Base-by-base conservation (phyloP, 2,113 vertebrate genomes). In the Sylvietta virens region DNA sequence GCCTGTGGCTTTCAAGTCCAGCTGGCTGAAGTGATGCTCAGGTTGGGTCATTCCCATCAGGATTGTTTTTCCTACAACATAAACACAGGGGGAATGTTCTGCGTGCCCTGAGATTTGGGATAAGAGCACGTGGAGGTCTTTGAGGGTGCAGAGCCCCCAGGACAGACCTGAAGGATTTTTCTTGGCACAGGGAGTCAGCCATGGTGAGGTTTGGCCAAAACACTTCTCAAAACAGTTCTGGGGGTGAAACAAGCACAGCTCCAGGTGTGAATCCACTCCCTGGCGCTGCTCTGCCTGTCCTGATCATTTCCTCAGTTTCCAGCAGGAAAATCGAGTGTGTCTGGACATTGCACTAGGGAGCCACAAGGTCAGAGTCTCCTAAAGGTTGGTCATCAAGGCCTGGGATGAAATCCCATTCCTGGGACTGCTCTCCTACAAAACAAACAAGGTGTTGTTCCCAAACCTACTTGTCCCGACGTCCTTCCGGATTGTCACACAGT, bases 401-500 rank as follows among this genome's bases (percentile, higher is more conserved):
- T 42, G 22, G 74, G 67, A 26, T 58, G 40, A 67, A 72, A 88
- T 35, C 58, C 56, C 47, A 2, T 64, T 76, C 53, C 53, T 86
- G 40, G 67, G 45, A 2, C 50, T 51, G 35, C 14, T 54, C 9
- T 58, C 61, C 62, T 31, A 21, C 12, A 24, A n/a, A 23, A 40
- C 40, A 69, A 87, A 27, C 23, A 19, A 79, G 53, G 62, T 26
- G 42, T 1, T 65, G 44, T 33, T 85, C 54, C 73, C 79, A 57
- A 82, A 93, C 74, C 0, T 92, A 97, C 95, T 60, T 45, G 88
- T 86, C 45, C 80, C 76, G 1, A 64, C 1, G 4, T 67, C 66
- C 44, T 86, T 65, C 35, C 6, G 35, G 60, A 95, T 0, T 31
- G 95, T 97, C 90, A 97, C 15, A 0, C 96, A 97, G 77, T 94